Base-by-base conservation (phyloP, 2,797 vertebrate genomes). In the Sebastes aleutianus region DNA sequence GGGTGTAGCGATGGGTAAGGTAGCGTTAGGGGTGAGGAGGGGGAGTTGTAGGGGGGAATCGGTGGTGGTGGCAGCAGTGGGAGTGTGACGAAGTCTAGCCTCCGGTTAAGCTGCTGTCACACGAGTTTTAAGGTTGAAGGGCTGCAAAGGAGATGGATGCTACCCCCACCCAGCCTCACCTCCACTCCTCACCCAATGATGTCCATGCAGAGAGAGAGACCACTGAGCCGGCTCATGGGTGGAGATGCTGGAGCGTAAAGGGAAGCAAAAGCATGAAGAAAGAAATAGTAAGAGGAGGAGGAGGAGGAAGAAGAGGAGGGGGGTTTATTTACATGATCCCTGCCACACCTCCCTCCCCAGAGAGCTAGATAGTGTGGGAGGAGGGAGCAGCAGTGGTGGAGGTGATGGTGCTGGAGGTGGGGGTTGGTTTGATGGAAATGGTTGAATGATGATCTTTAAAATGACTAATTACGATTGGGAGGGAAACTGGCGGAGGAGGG, bases 81-180 rank as follows among this genome's bases (percentile, higher is more conserved):
- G 77, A 91, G 91, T 84, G 89, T 82, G 73, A 93, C 74, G 62
- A 87, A 86, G 86, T 86, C 90, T 86, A 72, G 90, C 88, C 80
- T 87, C 73, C 57, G 64, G 76, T 87, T 82, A 92, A 91, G 76
- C 85, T 83, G 83, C 83, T 87, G 90, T 92, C 92, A 91, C 90
- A 71, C 82, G 71, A 88, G 86, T 89, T 91, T 88, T 82, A 78
- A 87, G 86, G 82, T 85, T 87, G 83, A 84, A 82, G 70, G 70
- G 83, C 69, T 66, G 76, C 13, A 3, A 3, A 69, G 26, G 64
- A 69, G 80, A 87, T 39, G 67, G 69, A 81, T 79, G 75, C 56
- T 70, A 16, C 31, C 65, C 8, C 7, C n/a, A 12, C 27, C 65
- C 36, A 66, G 24, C 36, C 32, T 43, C 72, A 72, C 80, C 76